phyloP scores from a whole-genome alignment of 2,888 invertebrate genomes.

The Panzeria rudis region DNA sequence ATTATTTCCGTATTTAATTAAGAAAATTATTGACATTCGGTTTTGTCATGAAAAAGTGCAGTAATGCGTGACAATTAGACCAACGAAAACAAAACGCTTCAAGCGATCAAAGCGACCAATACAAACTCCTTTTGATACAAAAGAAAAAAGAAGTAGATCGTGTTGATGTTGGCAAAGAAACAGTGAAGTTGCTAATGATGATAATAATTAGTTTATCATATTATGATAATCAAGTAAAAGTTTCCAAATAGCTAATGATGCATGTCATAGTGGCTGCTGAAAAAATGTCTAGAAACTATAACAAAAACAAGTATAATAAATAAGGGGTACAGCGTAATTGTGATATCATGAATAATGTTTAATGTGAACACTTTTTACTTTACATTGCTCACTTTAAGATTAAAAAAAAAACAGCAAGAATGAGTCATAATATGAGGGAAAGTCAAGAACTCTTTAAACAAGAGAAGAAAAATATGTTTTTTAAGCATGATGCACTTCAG shows the following conservation, averaged over 20 bases:
- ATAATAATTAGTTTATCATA: conserved; percentile 51
- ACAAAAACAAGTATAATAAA: conserved; percentile 2
- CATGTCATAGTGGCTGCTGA: conserved; percentile 43
- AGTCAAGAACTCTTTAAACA: too few relatives aligned
- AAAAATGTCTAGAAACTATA: conserved; percentile 34
- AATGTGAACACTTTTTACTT: neutral
- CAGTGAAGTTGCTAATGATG: conserved; percentile 42
- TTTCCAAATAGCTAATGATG: conserved; percentile 70
- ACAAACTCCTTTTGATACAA: neutral
- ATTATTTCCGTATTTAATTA: conserved; percentile 70
- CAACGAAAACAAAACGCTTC: conserved; percentile 24
- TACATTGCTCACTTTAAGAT: neutral
- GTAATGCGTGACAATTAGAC: conserved; percentile 69
- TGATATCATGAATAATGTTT: neutral
- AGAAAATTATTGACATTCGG: conserved; percentile 71
- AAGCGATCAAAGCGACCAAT: conserved; percentile 26
- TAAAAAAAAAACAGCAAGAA: too few relatives aligned
- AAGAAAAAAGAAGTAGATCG: neutral
- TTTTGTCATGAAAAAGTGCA: conserved; percentile 69
- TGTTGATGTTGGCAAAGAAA: neutral
- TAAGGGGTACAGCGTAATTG: neutral
- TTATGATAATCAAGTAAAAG: conserved; percentile 70
- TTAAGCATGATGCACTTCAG: too few relatives aligned
- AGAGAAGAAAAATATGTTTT: too few relatives aligned
- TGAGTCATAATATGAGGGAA: too few relatives aligned